Base-by-base conservation (phyloP, 2,888 invertebrate genomes). In the Cenopis cana region DNA sequence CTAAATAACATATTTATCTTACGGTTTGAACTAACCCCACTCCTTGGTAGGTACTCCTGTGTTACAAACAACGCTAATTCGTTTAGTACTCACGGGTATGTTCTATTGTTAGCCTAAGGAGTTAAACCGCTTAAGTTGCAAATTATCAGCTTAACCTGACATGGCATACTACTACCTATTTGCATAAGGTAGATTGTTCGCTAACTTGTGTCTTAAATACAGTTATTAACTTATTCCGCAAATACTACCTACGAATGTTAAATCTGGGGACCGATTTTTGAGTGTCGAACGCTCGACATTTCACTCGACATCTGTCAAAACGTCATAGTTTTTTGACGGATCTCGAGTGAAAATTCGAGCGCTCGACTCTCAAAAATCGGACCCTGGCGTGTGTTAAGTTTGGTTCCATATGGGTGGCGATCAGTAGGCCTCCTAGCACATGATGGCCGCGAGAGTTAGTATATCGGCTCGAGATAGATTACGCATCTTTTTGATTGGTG, bases 71-170 rank as follows among this genome's bases (percentile, higher is more conserved):
- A 12, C 36, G 18, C 14, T 62, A 52, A 52, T 20, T 50, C 12
- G 20, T 14, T 18, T 36, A 50, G 36, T 62, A 52, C 5, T 50
- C 29, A 17, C 50, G 17, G 50, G 52, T 50, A 55, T 54, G 18
- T 36, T 50, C 62, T 36, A 62, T 62, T 36, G 50, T 62, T 62
- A 62, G 14, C 36, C 33, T 62, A 60, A 60, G 59, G 29, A 59
- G 52, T 68, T 68, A 52, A 59, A 60, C 59, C 38, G 68, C 52
- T 52, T 54, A 50, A 60, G 68, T 67, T 67, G 50, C 59, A 59
- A 68, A 68, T 68, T 52, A 68, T 60, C 59, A 33, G 59, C 68
- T 68, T 68, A 60, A 52, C 52, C 49, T 52, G 12, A 68, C 59
- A 52, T 52, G 24, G 17, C 49, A 33, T 33, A 50, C 20, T 1